These are phyloP conservation scores for Cecidostiba fungosa DNA, from an alignment of 2,888 invertebrate genomes.

Conservation along the genomic window DNA sequence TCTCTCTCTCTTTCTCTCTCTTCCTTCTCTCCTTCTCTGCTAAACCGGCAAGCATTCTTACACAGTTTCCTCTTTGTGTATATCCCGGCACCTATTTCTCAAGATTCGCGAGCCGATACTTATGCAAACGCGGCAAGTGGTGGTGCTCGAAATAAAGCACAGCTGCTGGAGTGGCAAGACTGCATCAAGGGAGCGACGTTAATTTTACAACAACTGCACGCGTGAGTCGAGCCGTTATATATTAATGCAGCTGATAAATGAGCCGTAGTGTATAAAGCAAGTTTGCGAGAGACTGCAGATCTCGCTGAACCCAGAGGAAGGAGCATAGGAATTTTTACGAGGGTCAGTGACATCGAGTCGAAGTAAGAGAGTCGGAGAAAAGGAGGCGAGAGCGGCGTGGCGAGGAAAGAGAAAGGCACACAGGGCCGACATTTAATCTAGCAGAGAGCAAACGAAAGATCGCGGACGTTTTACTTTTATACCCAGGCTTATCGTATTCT, in stretches of 20 bases:
- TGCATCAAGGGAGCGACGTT: conserved; percentile 16
- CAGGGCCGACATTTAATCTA: conserved; percentile 75
- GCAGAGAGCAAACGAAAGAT: conserved; percentile 72
- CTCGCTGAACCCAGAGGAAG: conserved; percentile 7
- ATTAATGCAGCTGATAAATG: conserved; percentile 49
- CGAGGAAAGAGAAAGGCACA: conserved; percentile 40
- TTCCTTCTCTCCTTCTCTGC: neutral
- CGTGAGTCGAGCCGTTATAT: neutral
- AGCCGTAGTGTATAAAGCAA: conserved; percentile 17
- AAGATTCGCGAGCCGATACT: conserved; percentile 42
- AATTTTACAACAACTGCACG: conserved; percentile 54
- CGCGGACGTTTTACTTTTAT: conserved; percentile 67
- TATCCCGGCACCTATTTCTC: neutral
- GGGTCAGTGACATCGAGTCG: conserved; percentile 61
- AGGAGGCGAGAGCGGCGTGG: conserved; percentile 52
- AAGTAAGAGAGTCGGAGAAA: conserved; percentile 63
- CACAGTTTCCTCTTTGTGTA: neutral
- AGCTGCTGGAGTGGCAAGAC: neutral
- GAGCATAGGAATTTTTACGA: conserved; percentile 64
- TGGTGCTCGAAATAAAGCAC: neutral
- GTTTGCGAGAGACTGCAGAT: conserved; percentile 52
- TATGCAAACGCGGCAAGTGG: conserved; percentile 44
- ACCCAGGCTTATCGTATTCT: conserved; percentile 58
- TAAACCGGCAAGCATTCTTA: neutral
- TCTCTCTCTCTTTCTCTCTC: neutral